These are phyloP conservation scores for Girardinichthys multiradiatus DNA, from an alignment of 2,113 vertebrate genomes.

Conservation along the genomic window DNA sequence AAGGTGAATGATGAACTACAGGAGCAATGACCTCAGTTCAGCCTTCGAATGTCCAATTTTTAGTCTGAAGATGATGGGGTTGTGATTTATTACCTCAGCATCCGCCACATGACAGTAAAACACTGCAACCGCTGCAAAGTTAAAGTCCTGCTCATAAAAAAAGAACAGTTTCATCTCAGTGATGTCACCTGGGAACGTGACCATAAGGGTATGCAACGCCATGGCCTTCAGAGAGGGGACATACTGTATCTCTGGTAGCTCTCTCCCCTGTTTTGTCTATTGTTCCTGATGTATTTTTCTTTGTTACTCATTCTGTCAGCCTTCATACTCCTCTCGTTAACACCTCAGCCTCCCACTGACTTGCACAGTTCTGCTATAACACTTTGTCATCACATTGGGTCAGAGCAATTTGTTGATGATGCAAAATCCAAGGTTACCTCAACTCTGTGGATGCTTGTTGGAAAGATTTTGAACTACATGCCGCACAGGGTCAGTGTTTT, in stretches of 20 bases:
- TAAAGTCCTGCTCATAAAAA: constrained; percentile 3
- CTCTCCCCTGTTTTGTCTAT: background rate
- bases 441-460: constrained; percentile 16
- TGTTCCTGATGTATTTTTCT: constrained; percentile 12
- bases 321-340: constrained; percentile 18
- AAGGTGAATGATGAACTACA: constrained; percentile 1
- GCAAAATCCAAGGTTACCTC: constrained; percentile 48
- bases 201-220: background rate
- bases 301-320: constrained; percentile 40
- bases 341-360: constrained; percentile 26
- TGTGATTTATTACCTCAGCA: constrained; percentile 20
- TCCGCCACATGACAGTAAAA: constrained; percentile 6
- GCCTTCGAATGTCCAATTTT: constrained; percentile 9
- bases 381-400: constrained; percentile 39
- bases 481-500: background rate
- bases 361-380: constrained; percentile 20
- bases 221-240: constrained; percentile 12
- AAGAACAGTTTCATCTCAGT: constrained; percentile 7
- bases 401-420: constrained; percentile 44
- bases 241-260: background rate
- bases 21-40: constrained; percentile 14
- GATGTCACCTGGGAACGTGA: constrained; percentile 27
- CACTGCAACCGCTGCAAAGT: background rate
- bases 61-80: constrained; percentile 15
- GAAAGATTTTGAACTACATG: constrained; percentile 29